A percentile compares a stretch with the other conserved stretches of the same genome.
Evolutionary conservation across 1,140 invertebrate genomes (phyloP).

Genomic region (Drosophila willistoni): DNA sequence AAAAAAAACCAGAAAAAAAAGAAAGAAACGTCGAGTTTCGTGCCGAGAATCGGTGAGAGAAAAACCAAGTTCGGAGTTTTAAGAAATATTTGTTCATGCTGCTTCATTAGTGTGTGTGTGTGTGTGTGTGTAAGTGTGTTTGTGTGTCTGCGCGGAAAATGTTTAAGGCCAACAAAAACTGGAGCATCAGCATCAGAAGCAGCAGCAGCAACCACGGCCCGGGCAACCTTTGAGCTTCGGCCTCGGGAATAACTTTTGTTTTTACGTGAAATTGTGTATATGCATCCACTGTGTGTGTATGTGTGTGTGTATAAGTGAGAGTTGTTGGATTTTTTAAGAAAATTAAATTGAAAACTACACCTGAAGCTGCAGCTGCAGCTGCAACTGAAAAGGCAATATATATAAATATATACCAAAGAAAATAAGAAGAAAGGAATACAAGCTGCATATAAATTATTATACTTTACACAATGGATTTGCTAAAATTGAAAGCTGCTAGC

Average conservation of each 20-base stretch:
- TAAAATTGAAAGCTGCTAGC: constrained; percentile 50
- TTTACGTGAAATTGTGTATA: constrained; percentile 31
- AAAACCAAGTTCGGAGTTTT: constrained; percentile 32
- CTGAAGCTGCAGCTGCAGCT: constrained; percentile 3
- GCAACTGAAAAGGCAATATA: constrained; percentile 17
- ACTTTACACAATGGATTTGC: constrained; percentile 70
- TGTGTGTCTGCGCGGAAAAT: constrained; percentile 25
- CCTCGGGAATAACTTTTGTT: constrained; percentile 38
- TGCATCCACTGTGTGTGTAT: constrained; percentile 2
- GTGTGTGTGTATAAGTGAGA: constrained; percentile 35
- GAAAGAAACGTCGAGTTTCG: constrained; percentile 12
- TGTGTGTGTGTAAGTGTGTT: neutral
- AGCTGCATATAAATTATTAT: constrained; percentile 58
- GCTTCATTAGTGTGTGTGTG: constrained; percentile 56
- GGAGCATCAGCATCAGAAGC: constrained; percentile 24
- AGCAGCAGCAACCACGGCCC: constrained; percentile 27
- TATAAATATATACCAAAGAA: constrained; percentile 14
- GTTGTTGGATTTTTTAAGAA: constrained; percentile 35
- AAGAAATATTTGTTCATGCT: constrained; percentile 65
- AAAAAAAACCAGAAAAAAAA: neutral
- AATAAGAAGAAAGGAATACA: constrained; percentile 9
- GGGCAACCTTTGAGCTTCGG: constrained; percentile 31
- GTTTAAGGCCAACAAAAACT: constrained; percentile 44
- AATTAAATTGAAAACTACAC: constrained; percentile 55
- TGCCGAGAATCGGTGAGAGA: constrained; percentile 9